Base-by-base conservation (phyloP, 2,888 invertebrate species). In the Pharmacophagus antenor region DNA sequence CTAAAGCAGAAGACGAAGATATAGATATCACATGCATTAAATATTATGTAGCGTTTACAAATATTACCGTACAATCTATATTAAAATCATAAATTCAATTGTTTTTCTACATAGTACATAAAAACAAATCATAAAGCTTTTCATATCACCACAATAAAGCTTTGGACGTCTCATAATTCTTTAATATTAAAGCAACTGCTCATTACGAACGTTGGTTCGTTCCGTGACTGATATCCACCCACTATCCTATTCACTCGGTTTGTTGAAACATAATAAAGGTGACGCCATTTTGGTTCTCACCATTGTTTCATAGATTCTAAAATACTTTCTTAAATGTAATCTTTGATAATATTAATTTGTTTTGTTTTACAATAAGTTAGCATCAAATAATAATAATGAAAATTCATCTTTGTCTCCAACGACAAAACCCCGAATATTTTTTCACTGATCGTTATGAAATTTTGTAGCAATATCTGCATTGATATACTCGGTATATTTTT, bases 211-310 rank as follows among this genome's bases (percentile, higher is more conserved):
- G 27, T 54, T 44, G 54, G 54, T 27, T 54, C 25, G 46, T 17
- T 20, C 46, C 54, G 54, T 54, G 54, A 54, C 44, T 46, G 25
- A 54, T 46, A 54, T 27, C 44, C 46, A 54, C 44, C 54, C 54
- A 54, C 54, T 27, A 54, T 54, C 27, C 54, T 27, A 27, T 54
- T 54, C 25, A 54, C 25, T 44, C 23, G 53, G 27, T 42, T 18
- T 44, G n/a, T 46, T 18, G 18, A 44, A 54, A 54, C 42, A 44
- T 44, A 20, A 44, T 44, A 44, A 44, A n/a, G 42, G 42, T 44
- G 42, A 44, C 10, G 8, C n/a, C 25, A 20, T 37, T n/a, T 37
- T 46, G 48, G 22, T 25, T 54, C 54, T 21, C 27, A n/a, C n/a
- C 44, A 25, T 53, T 44, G 42, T 44, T 44, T 18, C 8, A 44